A percentile compares a stretch with the other conserved stretches of the same genome.
These are phyloP conservation scores for Meriones unguiculatus DNA, from an alignment of 2,113 vertebrate genomes.

Conservation along the genomic window DNA sequence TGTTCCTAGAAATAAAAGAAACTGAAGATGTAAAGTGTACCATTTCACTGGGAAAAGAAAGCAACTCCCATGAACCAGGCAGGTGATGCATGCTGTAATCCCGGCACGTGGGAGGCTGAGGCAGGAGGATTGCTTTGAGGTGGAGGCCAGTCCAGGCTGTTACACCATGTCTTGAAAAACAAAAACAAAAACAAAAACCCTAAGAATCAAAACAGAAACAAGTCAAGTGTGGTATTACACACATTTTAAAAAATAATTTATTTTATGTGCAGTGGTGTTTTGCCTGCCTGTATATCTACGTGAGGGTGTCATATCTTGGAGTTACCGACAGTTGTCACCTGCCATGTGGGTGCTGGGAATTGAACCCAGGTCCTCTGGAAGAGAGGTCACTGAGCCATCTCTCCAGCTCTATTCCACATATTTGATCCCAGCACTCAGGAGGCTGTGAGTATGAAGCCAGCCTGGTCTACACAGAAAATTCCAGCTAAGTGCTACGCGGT, in stretches of 20 bases:
- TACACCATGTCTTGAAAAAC: neutral
- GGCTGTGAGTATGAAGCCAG: neutral
- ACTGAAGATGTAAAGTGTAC: neutral
- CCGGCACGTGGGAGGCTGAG: neutral
- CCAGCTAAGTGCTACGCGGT: neutral
- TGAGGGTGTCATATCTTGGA: too few relatives aligned
- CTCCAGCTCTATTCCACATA: neutral
- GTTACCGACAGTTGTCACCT: too few relatives aligned
- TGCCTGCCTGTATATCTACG: too few relatives aligned
- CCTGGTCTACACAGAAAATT: neutral
- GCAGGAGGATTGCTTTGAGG: neutral
- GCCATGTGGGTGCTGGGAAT: too few relatives aligned
- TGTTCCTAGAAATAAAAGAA: conserved; percentile 85
- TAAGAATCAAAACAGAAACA: neutral
- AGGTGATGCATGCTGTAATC: neutral
- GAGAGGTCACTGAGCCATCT: too few relatives aligned
- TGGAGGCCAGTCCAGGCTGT: neutral
- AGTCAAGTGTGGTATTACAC: neutral
- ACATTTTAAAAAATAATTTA: neutral
- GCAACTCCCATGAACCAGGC: neutral
- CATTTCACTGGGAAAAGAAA: neutral
- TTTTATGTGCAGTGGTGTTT: too few relatives aligned
- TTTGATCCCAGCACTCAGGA: neutral
- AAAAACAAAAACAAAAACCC: neutral
- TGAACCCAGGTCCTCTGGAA: too few relatives aligned